These are phyloP conservation scores for Muntiacus reevesi DNA, from an alignment of 2,113 vertebrate genomes.

Conservation along the genomic window DNA sequence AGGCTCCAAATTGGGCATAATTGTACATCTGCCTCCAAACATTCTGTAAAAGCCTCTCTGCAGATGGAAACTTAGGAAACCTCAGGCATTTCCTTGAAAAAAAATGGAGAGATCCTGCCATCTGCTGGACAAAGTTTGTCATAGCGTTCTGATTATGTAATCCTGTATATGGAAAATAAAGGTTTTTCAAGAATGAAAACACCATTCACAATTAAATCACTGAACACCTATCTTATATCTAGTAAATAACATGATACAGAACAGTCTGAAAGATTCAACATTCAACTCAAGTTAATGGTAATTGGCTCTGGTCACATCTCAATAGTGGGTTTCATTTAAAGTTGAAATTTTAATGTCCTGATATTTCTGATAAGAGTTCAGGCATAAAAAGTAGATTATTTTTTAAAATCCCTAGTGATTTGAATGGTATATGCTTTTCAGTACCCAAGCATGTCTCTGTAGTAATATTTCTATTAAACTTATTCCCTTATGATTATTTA, in stretches of 20 bases:
- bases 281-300: background rate
- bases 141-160: background rate
- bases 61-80: background rate
- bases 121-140: slow-evolving; percentile 73
- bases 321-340: background rate
- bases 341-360: background rate
- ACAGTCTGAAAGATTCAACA: background rate
- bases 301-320: background rate
- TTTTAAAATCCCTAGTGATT: background rate
- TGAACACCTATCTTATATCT: background rate
- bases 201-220: background rate
- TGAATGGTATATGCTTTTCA: background rate
- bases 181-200: background rate
- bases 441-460: background rate
- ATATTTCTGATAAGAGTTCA: background rate
- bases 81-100: background rate
- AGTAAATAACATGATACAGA: background rate
- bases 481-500: background rate
- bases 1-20: background rate
- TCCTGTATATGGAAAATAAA: background rate
- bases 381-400: background rate
- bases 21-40: slow-evolving; percentile 2
- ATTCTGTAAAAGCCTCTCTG: background rate
- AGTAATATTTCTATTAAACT: background rate
- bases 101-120: slow-evolving; percentile 69